Conservation (phyloP, 2,797 vertebrate species). For the Etheostoma nigrum region DNA sequence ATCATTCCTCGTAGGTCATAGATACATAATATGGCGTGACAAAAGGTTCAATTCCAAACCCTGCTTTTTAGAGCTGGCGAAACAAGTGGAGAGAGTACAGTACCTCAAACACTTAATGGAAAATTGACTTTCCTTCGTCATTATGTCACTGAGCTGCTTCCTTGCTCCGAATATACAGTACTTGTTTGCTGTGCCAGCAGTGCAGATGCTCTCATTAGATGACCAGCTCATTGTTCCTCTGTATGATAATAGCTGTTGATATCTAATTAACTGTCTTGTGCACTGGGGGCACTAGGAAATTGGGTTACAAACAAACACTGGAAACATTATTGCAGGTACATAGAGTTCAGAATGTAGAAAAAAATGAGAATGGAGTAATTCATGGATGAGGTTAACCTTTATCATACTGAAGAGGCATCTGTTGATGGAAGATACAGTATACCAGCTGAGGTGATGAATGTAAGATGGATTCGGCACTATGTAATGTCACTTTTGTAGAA, state of each 20-base stretch:
- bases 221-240: conserved; percentile 74
- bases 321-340: conserved; percentile 51
- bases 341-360: conserved; percentile 31
- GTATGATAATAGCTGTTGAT: conserved; percentile 82
- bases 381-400: conserved; percentile 28
- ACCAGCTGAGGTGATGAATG: neutral
- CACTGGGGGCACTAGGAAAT: conserved; percentile 62
- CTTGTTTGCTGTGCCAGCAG: conserved; percentile 74
- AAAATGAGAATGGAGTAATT: conserved; percentile 16
- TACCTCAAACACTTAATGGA: conserved; percentile 15
- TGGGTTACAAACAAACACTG: conserved; percentile 59
- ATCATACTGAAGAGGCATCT: conserved; percentile 2
- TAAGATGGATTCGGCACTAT: neutral
- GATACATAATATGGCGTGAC: neutral
- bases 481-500: neutral
- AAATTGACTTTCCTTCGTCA: conserved; percentile 23
- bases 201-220: conserved; percentile 77
- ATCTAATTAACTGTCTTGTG: conserved; percentile 76
- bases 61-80: neutral
- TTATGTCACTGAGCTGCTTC: conserved; percentile 63
- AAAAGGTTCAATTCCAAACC: neutral
- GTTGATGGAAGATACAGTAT: neutral
- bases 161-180: conserved; percentile 62
- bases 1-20: neutral
- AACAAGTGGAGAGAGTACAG: neutral